Evolutionary conservation across 2,113 vertebrate species (phyloP).

Genomic region (Caracal caracal): DNA sequence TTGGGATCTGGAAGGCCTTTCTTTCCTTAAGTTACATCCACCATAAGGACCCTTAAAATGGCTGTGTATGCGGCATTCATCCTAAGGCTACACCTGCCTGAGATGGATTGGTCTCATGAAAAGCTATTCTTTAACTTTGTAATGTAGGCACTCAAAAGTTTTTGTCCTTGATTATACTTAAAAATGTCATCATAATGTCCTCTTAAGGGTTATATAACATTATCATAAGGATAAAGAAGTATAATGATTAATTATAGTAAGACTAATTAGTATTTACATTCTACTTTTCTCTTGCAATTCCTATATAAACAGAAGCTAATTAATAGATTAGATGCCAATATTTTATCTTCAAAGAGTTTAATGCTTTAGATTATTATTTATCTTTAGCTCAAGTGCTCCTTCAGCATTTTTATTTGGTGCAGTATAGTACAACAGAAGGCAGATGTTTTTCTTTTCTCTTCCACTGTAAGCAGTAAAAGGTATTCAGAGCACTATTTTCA

Average conservation of each 20-base stretch:
- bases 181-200: constrained; percentile 46
- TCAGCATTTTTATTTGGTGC: constrained; percentile 6
- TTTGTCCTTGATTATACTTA: constrained; percentile 34
- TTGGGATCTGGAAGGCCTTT: constrained; percentile 25
- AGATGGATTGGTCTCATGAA: constrained; percentile 1
- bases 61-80: not conserved
- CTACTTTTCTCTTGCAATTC: constrained; percentile 24
- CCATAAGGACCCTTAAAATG: not conserved
- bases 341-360: constrained; percentile 29
- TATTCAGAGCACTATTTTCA: not conserved
- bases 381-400: constrained; percentile 16
- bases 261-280: constrained; percentile 53
- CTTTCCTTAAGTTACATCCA: not conserved
- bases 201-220: not conserved
- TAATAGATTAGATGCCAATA: constrained; percentile 54
- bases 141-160: constrained; percentile 22
- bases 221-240: not conserved
- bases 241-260: constrained; percentile 37
- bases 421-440: not conserved
- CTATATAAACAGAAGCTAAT: constrained; percentile 62
- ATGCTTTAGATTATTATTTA: not conserved
- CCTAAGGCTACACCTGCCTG: not conserved
- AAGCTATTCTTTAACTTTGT: constrained; percentile 26
- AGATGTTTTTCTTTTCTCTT: not conserved
- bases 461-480: not conserved